Evolutionary conservation across 2,888 invertebrate species (phyloP).

Genomic region (Caenorhabditis sulstoni): DNA sequence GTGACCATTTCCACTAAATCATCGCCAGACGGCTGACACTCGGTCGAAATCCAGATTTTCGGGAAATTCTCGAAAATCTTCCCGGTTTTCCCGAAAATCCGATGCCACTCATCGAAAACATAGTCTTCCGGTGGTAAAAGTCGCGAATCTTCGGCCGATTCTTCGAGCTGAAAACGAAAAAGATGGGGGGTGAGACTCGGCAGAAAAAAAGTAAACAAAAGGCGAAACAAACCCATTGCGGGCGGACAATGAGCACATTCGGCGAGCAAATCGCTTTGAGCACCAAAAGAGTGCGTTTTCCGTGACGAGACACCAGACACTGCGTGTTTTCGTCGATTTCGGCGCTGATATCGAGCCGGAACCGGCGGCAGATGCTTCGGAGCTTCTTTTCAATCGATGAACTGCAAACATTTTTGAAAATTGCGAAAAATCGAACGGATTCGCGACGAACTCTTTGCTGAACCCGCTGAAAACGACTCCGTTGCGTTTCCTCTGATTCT

Average conservation of each 20-base stretch:
- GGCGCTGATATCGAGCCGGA: slow-evolving; percentile 27
- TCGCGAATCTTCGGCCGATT: slow-evolving; percentile 50
- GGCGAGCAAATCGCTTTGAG: slow-evolving; percentile 48
- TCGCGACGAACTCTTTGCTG: slow-evolving; percentile 25
- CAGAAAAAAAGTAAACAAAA: neutral
- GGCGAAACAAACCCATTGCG: slow-evolving; percentile 58
- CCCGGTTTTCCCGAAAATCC: neutral
- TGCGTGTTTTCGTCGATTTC: slow-evolving; percentile 47
- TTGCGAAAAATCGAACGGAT: neutral
- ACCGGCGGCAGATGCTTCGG: slow-evolving; percentile 24
- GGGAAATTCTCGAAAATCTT: slow-evolving; percentile 26
- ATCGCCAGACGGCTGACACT: slow-evolving; percentile 41
- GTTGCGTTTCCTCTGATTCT: neutral
- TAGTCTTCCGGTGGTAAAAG: slow-evolving; percentile 32
- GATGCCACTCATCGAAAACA: slow-evolving; percentile 49
- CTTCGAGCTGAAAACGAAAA: slow-evolving; percentile 53
- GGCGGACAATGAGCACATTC: slow-evolving; percentile 52
- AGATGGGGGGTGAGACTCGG: neutral
- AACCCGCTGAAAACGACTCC: slow-evolving; percentile 62
- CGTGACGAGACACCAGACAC: slow-evolving; percentile 59
- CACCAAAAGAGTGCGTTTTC: slow-evolving; percentile 59
- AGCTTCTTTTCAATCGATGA: slow-evolving; percentile 42
- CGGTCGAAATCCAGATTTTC: slow-evolving; percentile 45
- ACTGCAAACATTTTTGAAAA: slow-evolving; percentile 19
- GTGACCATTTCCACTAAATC: slow-evolving; percentile 58